Percentiles rank a stretch among this genome's conserved stretches.
Evolutionary conservation across 1,140 invertebrate genomes (phyloP).

Genomic region (Dinoponera quadriceps): DNA sequence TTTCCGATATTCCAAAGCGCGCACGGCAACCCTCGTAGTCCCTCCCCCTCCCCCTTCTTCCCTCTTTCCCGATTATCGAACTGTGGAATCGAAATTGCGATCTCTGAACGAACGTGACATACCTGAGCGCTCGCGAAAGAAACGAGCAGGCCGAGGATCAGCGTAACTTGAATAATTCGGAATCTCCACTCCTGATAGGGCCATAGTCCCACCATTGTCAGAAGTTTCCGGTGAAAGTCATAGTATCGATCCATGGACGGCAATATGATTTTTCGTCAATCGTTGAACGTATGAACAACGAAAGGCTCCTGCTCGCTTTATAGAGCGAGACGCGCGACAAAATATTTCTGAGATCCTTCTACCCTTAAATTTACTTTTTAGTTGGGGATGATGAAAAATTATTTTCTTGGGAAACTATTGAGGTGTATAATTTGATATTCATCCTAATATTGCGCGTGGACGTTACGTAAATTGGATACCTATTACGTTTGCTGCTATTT

Average conservation of each 20-base stretch:
- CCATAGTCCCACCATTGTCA: not conserved
- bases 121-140: slow-evolving; percentile 17
- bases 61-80: not conserved
- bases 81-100: not conserved
- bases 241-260: slow-evolving; percentile 17
- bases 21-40: no score
- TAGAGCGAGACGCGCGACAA: not conserved
- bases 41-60: no score
- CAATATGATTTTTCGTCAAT: slow-evolving; percentile 26
- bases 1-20: no score
- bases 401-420: not conserved
- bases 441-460: not conserved
- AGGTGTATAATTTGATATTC: not conserved
- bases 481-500: no score
- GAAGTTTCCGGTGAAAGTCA: not conserved
- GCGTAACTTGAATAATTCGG: not conserved
- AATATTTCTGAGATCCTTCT: not conserved
- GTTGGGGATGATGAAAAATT: no score
- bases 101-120: not conserved
- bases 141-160: not conserved
- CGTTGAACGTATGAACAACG: slow-evolving; percentile 1
- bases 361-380: not conserved
- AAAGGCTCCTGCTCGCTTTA: not conserved
- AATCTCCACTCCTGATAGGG: slow-evolving; percentile 6
- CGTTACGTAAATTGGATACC: not conserved